These are phyloP conservation scores for Melipona quadrifasciata DNA, from an alignment of 1,140 invertebrate genomes.

Conservation along the genomic window DNA sequence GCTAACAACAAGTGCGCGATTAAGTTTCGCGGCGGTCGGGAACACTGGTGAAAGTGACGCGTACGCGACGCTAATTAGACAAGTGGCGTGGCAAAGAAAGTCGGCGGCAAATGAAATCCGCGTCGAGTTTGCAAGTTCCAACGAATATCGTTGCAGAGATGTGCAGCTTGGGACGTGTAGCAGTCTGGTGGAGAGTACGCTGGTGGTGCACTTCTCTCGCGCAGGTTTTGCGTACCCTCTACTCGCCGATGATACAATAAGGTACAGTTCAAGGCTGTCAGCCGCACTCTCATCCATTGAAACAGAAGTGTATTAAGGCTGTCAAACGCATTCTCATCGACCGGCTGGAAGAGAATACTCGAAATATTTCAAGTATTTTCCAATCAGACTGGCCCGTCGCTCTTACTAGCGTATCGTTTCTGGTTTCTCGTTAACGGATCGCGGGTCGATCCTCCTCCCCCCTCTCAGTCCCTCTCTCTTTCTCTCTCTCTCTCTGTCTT, in stretches of 20 bases:
- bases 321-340: constrained; percentile 53
- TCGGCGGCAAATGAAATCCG: not conserved
- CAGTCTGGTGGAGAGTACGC: no score
- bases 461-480: no score
- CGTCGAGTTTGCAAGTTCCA: not conserved
- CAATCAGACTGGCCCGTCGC: constrained; percentile 13
- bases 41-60: not conserved
- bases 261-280: constrained; percentile 49
- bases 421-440: constrained; percentile 19
- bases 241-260: constrained; percentile 52
- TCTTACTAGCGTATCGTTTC: constrained; percentile 29
- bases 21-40: no score
- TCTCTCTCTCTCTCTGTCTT: no score
- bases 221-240: constrained; percentile 44
- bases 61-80: constrained; percentile 3
- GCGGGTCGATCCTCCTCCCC: not conserved
- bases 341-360: constrained; percentile 49
- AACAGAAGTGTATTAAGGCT: constrained; percentile 59
- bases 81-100: not conserved
- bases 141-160: not conserved
- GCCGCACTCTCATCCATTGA: constrained; percentile 47
- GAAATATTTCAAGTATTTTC: constrained; percentile 48
- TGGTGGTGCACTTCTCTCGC: constrained; percentile 18
- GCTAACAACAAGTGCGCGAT: no score
- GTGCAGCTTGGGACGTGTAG: not conserved